Percentiles rank a stretch among this genome's conserved stretches.
These are phyloP conservation scores for Lasioglossum vierecki DNA, from an alignment of 2,888 invertebrate genomes.

Conservation along the genomic window DNA sequence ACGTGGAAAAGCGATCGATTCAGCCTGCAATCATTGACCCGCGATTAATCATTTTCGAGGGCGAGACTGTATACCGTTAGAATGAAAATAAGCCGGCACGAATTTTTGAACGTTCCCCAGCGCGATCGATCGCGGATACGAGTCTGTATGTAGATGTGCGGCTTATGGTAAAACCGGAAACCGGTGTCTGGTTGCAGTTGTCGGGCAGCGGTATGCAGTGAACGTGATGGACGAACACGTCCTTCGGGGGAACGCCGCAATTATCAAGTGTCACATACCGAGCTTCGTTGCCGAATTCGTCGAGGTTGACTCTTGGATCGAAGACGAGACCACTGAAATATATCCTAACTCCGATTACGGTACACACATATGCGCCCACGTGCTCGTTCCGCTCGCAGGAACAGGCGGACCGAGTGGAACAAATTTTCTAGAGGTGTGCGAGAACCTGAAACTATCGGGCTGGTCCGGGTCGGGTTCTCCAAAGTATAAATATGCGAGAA, in stretches of 20 bases:
- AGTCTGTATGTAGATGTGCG: conserved; percentile 60
- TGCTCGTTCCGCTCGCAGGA: neutral
- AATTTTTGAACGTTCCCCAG: conserved; percentile 38
- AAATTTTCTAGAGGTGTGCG: neutral
- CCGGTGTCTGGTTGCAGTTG: conserved; percentile 89
- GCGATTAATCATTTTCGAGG: neutral
- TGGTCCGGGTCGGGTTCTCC: neutral
- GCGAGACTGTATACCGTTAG: neutral
- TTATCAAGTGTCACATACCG: conserved; percentile 96
- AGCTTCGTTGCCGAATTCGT: conserved; percentile 97
- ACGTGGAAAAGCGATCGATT: neutral
- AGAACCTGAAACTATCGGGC: neutral
- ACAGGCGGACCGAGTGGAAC: neutral
- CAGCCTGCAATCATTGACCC: neutral
- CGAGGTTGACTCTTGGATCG: conserved; percentile 93
- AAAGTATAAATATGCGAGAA: neutral
- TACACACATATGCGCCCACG: conserved; percentile 72
- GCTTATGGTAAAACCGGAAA: conserved; percentile 75
- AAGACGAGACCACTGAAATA: conserved; percentile 89
- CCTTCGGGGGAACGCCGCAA: conserved; percentile 94
- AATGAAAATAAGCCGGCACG: conserved; percentile 29
- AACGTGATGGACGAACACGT: conserved; percentile 97
- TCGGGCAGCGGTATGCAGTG: conserved; percentile 94
- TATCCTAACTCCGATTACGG: conserved; percentile 85
- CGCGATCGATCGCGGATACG: conserved; percentile 43